Base-by-base conservation (phyloP, 2,888 invertebrate genomes). In the Cephus rjabovi region DNA sequence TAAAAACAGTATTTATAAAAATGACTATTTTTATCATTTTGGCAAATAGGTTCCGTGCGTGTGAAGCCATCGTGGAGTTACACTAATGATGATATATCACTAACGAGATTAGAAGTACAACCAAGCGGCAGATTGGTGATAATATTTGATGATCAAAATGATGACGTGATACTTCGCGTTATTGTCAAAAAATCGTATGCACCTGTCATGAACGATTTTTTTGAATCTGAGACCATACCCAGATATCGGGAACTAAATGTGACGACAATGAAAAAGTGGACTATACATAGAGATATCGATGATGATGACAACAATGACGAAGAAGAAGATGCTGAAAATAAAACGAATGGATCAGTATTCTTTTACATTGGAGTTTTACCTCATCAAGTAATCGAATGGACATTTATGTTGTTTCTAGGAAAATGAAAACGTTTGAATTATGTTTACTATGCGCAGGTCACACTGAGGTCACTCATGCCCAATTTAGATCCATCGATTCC, bases 291-390 rank as follows among this genome's bases (percentile, higher is more conserved):
- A 12, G 12, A 70, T 70, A 33, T 31, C n/a, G 31, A 1, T 11
- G 70, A 70, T 30, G 70, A 30, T 30, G 70, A 30, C 11, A 70
- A 31, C 30, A 6, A 30, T 70, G 11, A 70, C 30, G 70, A 33
- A 12, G 70, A 30, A 33, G n/a, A 70, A 4, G 56, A 75, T n/a
- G 34, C 75, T 74, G 40, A 70, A n/a, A 37, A 69, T 69, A 12
- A 69, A 4, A 75, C 15, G 34, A 40, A 77, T 73, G 30, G 30
- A 74, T 34, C 34, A 34, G 34, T 75, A 30, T 78, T 34, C 34
- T 78, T 75, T 56, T 73, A 75, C 70, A 56, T 78, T 31, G 78
- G 75, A 15, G 34, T 78, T 71, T 75, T 78, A 35, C 78, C 78
- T n/a, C 78, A 78, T 78, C 75, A 75, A 68, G 78, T 78, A 68